These are phyloP conservation scores for Tetramorium simillimum DNA, from an alignment of 1,140 invertebrate species.

Conservation along the genomic window DNA sequence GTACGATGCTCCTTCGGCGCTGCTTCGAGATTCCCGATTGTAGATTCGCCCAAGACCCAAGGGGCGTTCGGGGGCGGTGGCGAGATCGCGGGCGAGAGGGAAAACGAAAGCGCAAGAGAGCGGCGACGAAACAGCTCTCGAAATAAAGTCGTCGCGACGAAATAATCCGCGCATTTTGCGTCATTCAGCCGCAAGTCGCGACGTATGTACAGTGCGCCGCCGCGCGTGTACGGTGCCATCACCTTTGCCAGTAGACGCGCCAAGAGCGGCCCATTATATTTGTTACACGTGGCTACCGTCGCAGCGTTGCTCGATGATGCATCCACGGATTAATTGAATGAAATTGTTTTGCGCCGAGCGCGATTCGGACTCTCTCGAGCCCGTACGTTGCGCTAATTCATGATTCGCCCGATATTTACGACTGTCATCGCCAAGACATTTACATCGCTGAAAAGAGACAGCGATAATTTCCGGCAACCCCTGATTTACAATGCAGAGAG, in stretches of 20 bases:
- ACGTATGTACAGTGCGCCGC: too few relatives aligned
- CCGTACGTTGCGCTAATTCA: not conserved
- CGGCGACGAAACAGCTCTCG: slow-evolving; percentile 59
- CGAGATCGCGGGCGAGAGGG: not conserved
- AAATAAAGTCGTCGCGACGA: slow-evolving; percentile 79
- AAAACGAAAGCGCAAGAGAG: not conserved
- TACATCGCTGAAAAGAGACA: not conserved
- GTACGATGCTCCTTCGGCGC: not conserved
- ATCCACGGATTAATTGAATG: slow-evolving; percentile 61
- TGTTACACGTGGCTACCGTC: not conserved
- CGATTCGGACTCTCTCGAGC: not conserved
- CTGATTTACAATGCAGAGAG: too few relatives aligned
- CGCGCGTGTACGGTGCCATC: not conserved
- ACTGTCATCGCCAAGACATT: not conserved
- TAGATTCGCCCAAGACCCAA: too few relatives aligned
- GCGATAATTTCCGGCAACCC: not conserved
- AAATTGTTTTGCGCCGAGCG: not conserved
- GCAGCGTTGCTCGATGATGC: slow-evolving; percentile 1
- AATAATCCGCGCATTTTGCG: slow-evolving; percentile 80
- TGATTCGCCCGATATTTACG: not conserved
- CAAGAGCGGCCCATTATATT: slow-evolving; percentile 26
- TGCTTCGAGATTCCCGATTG: not conserved
- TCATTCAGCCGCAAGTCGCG: slow-evolving; percentile 72
- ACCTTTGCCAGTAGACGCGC: not conserved
- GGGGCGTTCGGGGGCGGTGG: too few relatives aligned